Base-by-base conservation (phyloP, 2,888 invertebrate genomes). In the Drosophila emarginata region DNA sequence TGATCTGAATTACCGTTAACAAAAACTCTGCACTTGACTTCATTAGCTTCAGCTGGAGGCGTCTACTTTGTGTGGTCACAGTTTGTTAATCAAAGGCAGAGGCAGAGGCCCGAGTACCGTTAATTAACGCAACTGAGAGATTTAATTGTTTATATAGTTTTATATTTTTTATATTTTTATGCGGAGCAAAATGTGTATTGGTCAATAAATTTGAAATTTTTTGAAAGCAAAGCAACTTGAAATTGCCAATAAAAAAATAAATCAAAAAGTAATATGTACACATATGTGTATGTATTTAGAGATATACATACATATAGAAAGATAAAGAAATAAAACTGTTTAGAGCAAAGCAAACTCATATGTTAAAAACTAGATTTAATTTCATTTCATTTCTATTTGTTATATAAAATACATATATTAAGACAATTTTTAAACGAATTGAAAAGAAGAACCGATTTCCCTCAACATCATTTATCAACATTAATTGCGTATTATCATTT, bases 11-110 rank as follows among this genome's bases (percentile, higher is more conserved):
- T 76, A 68, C 77, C 72, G 77, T 79, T 78, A 52, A 14, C 26
- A 77, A 72, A 61, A 45, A 45, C 15, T 67, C 76, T 81, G 83
- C 84, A 88, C 87, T 84, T 87, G 87, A 87, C 75, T 77, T 73
- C 74, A 74, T 83, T 77, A 74, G 69, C 32, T 53, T 58, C 62
- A 68, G 52, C 52, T 14, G 66, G 15, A 45, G 37, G 39, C 14
- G 32, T 7, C 15, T 23, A 45, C 5, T 39, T 32, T 74, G 70
- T 76, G 72, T 72, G 81, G 88, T 89, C 77, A 89, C 86, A 87
- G 87, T 79, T 87, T 78, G 87, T 74, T 89, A 77, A 76, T 76
- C 80, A 59, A 67, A 65, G 67, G 58, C 54, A 67, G 63, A 64
- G 45, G 26, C 62, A 67, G 70, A n/a, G 32, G 6, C 7, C 54